A percentile compares a stretch with the other conserved stretches of the same genome.
phyloP scores from a whole-genome alignment of 2,888 invertebrate genomes.

The Nemotelus pantherinus region DNA sequence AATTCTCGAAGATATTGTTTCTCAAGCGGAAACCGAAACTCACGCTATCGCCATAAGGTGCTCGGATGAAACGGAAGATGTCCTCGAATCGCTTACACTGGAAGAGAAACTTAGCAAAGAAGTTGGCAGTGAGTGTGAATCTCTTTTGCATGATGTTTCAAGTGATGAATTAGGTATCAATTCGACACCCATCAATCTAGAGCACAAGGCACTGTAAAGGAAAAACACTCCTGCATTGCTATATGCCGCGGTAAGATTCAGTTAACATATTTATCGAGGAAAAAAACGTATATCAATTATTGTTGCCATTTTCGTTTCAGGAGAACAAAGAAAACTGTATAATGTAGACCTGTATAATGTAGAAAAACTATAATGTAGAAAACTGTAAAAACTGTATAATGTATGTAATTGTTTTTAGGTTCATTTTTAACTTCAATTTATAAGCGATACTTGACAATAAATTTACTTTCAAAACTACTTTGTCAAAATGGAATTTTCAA shows the following conservation, averaged over 20 bases:
- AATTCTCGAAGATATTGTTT: background rate
- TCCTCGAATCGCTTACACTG: background rate
- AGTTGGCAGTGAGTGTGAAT: slow-evolving; percentile 22
- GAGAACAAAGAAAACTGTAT: slow-evolving; percentile 46
- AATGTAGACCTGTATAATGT: background rate
- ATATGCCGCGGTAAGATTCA: slow-evolving; percentile 9
- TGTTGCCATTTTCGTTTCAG: slow-evolving; percentile 25
- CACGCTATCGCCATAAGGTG: background rate
- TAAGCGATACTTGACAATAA: background rate
- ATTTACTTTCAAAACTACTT: no score
- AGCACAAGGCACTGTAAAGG: background rate
- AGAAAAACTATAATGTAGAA: no score
- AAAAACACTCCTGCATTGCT: slow-evolving; percentile 35
- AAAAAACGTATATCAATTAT: background rate
- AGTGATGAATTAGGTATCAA: slow-evolving; percentile 39
- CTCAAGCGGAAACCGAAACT: background rate
- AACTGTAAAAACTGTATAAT: background rate
- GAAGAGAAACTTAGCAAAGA: background rate
- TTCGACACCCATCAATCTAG: slow-evolving; percentile 47
- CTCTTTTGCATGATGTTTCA: slow-evolving; percentile 38
- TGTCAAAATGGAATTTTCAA: no score
- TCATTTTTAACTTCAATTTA: background rate
- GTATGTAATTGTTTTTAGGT: background rate
- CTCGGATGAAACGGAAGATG: background rate
- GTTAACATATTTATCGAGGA: background rate